These are phyloP conservation scores for Tiliacea aurago DNA, from an alignment of 2,888 invertebrate genomes.

Conservation along the genomic window DNA sequence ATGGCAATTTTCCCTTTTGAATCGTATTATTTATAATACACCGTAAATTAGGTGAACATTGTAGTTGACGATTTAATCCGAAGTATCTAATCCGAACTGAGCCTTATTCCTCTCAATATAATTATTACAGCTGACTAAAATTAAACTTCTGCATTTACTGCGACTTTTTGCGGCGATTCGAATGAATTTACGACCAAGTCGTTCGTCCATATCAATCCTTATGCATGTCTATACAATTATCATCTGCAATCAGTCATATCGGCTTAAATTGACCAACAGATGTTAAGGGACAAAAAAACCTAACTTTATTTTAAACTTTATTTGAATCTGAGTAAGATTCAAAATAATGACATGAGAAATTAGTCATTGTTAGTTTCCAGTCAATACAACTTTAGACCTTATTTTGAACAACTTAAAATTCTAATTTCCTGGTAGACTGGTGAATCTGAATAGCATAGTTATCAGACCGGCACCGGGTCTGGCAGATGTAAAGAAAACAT, in stretches of 20 bases:
- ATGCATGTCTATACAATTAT: constrained; percentile 38
- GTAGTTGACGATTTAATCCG: neutral
- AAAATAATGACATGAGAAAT: neutral
- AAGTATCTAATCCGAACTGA: neutral
- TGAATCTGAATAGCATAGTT: constrained; percentile 24
- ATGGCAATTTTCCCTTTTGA: too few species aligned
- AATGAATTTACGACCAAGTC: constrained; percentile 21
- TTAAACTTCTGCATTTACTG: constrained; percentile 2
- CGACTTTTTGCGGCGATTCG: constrained; percentile 19
- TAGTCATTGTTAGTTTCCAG: too few species aligned
- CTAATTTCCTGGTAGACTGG: constrained; percentile 6
- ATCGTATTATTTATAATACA: too few species aligned
- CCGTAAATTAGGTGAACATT: too few species aligned
- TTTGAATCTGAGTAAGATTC: rapidly evolving
- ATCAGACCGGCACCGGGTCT: constrained; percentile 45
- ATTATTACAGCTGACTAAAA: constrained; percentile 6
- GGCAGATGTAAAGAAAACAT: constrained; percentile 37
- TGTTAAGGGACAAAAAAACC: neutral
- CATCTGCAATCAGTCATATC: constrained; percentile 28
- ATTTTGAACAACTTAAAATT: rapidly evolving
- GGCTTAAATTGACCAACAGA: constrained; percentile 13
- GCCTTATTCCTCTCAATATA: constrained; percentile 1
- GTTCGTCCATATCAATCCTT: constrained; percentile 10
- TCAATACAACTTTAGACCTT: constrained; percentile 5
- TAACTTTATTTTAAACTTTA: constrained; percentile 27